Percentiles rank a stretch among this genome's conserved stretches.
phyloP scores from a whole-genome alignment of 2,113 vertebrate species.

The Jacana jacana region DNA sequence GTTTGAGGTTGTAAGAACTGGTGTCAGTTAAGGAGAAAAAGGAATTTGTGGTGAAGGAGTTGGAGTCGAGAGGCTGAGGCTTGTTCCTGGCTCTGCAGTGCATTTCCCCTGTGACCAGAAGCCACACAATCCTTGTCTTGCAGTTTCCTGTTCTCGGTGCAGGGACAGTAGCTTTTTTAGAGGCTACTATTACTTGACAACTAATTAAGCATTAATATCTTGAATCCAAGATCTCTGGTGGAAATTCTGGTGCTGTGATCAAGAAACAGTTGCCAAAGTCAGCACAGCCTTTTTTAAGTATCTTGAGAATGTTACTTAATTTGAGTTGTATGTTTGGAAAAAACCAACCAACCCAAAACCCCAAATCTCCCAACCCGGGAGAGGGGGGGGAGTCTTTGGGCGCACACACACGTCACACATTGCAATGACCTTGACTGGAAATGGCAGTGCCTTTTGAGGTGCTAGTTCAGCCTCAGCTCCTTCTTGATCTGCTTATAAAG shows the following conservation, averaged over 20 bases:
- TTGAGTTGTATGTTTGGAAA: not conserved
- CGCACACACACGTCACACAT: not conserved
- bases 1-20: not conserved
- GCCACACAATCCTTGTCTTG: not conserved
- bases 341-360: not conserved
- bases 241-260: not conserved
- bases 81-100: not conserved
- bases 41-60: not conserved
- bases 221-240: not conserved
- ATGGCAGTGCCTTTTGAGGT: not conserved
- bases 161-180: not conserved
- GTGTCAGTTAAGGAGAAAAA: constrained; percentile 16
- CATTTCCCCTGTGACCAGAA: not conserved
- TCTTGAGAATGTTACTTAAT: not conserved
- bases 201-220: not conserved
- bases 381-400: not conserved
- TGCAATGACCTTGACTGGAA: not conserved
- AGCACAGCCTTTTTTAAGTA: not conserved
- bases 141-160: not conserved
- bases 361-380: not conserved
- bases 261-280: not conserved
- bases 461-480: not conserved
- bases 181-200: not conserved
- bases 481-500: not conserved
- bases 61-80: not conserved